Base-by-base conservation (phyloP, 1,140 invertebrate genomes). In the Drosophila jambulina region DNA sequence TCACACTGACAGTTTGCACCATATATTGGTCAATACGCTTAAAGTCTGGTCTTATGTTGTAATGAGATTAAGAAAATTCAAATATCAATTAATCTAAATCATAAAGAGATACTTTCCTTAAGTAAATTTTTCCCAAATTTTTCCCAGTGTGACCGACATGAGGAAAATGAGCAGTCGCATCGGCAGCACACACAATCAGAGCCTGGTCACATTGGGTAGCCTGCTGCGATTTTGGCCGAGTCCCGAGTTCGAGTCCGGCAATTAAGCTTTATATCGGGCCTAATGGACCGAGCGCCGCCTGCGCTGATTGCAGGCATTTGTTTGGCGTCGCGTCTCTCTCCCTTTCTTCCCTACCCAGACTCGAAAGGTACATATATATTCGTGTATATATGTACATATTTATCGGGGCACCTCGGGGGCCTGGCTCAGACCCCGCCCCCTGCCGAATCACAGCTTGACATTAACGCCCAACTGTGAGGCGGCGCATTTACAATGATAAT, bases 211-310 rank as follows among this genome's bases (percentile, higher is more conserved):
- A 86, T 77, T 80, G 80, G 80, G 60, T 72, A 63, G 69, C 90
- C 85, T 72, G 91, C 79, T 82, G 91, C 61, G 82, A 80, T 63
- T 70, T 82, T 91, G 65, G 71, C 84, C 75, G 63, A 87, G 83
- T 75, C 79, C 65, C 53, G 53, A 38, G 53, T 54, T 36, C 34
- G 32, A 54, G 83, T 76, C 79, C 74, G 79, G 90, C 91, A 92
- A 92, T 92, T 92, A 92, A 92, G 91, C 88, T 86, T 91, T 92
- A 91, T 91, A 92, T 92, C 90, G 80, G 81, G 83, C 84, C 91
- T 92, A 92, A 92, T 92, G 91, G 91, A 91, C 91, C 68, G 75
- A 92, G 86, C 83, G 91, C 87, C 91, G 91, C 91, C 91, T 91
- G 85, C 83, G 82, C 88, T 91, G 91, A 92, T 92, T 92, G 88